These are phyloP conservation scores for Cariama cristata DNA, from an alignment of 2,113 vertebrate genomes.

Conservation along the genomic window DNA sequence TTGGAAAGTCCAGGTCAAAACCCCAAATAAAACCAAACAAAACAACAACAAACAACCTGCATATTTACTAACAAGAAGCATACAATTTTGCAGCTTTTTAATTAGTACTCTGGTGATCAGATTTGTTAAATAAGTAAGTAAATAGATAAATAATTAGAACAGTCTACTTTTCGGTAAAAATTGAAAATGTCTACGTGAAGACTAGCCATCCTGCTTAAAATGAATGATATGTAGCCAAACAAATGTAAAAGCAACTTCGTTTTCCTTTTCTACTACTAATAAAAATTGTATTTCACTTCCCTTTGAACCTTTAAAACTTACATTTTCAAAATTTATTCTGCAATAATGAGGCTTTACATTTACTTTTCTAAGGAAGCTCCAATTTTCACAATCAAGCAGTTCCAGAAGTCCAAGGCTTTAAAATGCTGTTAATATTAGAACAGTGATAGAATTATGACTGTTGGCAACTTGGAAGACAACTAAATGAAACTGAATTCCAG, in stretches of 20 bases:
- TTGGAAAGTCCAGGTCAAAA: background rate
- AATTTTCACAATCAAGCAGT: background rate
- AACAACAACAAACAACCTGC: fast-evolving
- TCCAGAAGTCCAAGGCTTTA: background rate
- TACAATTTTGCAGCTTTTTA: background rate
- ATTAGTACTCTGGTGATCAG: background rate
- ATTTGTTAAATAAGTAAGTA: background rate
- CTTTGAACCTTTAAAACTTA: background rate
- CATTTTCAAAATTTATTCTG: background rate
- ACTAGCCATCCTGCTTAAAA: background rate
- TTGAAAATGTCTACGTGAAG: background rate
- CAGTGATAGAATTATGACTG: background rate
- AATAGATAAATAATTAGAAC: background rate
- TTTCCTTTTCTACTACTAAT: background rate
- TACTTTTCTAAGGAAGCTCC: background rate
- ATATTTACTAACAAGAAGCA: background rate
- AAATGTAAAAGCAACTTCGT: background rate
- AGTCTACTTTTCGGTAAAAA: background rate
- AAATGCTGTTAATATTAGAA: background rate
- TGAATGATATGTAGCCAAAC: background rate
- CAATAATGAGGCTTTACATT: background rate
- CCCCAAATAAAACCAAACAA: background rate
- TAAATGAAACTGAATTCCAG: background rate
- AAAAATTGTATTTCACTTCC: background rate
- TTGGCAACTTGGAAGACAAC: background rate